Base-by-base conservation (phyloP, 2,113 vertebrate species). In the Eira barbara region DNA sequence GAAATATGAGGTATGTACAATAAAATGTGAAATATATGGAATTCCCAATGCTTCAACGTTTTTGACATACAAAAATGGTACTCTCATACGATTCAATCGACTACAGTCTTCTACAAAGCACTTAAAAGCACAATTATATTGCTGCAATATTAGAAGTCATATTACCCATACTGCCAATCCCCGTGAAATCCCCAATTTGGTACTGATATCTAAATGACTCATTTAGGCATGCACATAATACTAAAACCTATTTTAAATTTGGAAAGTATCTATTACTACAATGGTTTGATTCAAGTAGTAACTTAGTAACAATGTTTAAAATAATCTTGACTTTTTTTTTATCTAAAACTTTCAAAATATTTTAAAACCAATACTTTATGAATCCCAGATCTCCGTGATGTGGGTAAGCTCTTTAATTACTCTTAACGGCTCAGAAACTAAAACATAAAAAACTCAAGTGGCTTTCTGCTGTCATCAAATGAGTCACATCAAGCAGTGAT, bases 241-340 rank as follows among this genome's bases (percentile, higher is more conserved):
- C 59, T 63, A 34, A 85, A 67, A 97, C 65, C 36, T 9, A 85
- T 83, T 95, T 97, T 63, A 92, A 94, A 90, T 84, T 69, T 63
- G 84, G 8, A 92, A 71, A 86, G 31, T 94, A 73, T 69, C 74
- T 49, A 76, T 80, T 79, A 47, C 17, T 79, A 39, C 25, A 79
- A 12, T 92, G 67, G 47, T 90, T 90, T 87, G 18, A 92, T 89
- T 88, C 39, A 63, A 71, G 17, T 52, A 95, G 83, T 45, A 95
- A 42, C 23, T 89, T 80, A 67, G 69, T 31, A 83, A 93, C n/a
- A 69, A 69, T 90, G n/a, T 74, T 90, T 89, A 80, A 97, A 78
- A 87, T 78, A 83, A 89, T 13, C 23, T 82, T 55, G 80, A 61
- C 49, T 73, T 8, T 55, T 95, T 91, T 95, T 91, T 69, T 45